phyloP scores from a whole-genome alignment of 2,888 invertebrate genomes.

The Linyphia triangularis region DNA sequence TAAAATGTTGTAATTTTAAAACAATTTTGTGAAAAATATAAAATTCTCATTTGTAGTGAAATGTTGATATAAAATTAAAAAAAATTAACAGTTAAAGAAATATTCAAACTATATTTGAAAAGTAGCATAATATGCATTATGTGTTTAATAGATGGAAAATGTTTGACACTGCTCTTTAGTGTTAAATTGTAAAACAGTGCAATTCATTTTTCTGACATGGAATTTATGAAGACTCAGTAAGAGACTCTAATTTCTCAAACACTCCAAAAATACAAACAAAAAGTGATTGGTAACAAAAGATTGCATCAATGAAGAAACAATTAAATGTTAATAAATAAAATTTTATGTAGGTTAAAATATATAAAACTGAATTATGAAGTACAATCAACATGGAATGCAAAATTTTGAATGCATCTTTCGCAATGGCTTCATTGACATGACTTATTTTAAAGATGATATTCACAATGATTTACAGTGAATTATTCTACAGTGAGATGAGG shows the following conservation, averaged over 20 bases:
- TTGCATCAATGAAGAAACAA: slow-evolving; percentile 16
- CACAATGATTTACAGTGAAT: slow-evolving; percentile 71
- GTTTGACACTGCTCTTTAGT: no score
- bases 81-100: no score
- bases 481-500: slow-evolving; percentile 32
- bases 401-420: slow-evolving; percentile 37
- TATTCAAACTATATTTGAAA: no score
- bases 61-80: no score
- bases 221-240: no score
- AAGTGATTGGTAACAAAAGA: slow-evolving; percentile 17
- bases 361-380: slow-evolving; percentile 48
- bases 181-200: no score
- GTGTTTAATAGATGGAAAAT: no score
- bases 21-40: neutral
- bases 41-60: slow-evolving; percentile 17
- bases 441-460: slow-evolving; percentile 59
- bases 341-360: slow-evolving; percentile 38
- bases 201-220: no score
- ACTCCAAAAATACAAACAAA: slow-evolving; percentile 24
- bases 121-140: no score
- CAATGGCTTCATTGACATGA: slow-evolving; percentile 52
- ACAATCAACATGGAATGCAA: slow-evolving; percentile 67
- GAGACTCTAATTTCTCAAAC: no score
- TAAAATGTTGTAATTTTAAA: no score
- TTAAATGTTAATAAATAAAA: slow-evolving; percentile 58